Percentiles rank a stretch among this genome's conserved stretches.
These are phyloP conservation scores for Drosophila mimetica DNA, from an alignment of 2,888 invertebrate species.

Conservation along the genomic window DNA sequence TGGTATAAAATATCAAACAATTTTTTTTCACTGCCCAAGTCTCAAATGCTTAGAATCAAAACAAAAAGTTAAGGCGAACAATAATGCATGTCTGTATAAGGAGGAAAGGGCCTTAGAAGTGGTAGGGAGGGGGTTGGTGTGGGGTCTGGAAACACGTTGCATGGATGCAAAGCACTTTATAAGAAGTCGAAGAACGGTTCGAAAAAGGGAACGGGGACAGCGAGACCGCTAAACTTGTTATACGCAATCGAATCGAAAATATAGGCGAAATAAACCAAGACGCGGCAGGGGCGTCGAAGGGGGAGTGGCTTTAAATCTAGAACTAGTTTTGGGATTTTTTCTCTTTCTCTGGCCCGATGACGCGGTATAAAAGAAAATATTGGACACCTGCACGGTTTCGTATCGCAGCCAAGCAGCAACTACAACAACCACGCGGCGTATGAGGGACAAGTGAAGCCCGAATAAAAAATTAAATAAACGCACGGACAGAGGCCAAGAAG, in stretches of 20 bases:
- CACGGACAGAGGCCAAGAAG: conserved; percentile 37
- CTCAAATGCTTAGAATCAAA: conserved; percentile 53
- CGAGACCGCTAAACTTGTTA: conserved; percentile 74
- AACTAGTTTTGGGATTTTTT: conserved; percentile 68
- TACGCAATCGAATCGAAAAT: conserved; percentile 78
- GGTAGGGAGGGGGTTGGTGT: conserved; percentile 28
- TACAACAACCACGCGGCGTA: conserved; percentile 45
- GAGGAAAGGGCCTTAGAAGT: conserved; percentile 53
- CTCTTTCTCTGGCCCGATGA: conserved; percentile 58
- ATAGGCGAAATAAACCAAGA: conserved; percentile 70
- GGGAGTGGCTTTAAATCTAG: conserved; percentile 69
- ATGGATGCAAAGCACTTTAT: conserved; percentile 77
- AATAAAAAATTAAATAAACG: conserved; percentile 53
- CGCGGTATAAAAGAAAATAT: conserved; percentile 82
- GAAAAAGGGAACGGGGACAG: conserved; percentile 14
- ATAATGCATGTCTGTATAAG: conserved; percentile 27
- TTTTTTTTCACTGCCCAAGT: background rate
- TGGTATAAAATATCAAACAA: background rate
- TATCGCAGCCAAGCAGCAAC: conserved; percentile 64
- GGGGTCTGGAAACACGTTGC: conserved; percentile 56
- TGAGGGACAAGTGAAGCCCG: conserved; percentile 73
- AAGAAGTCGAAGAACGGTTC: conserved; percentile 26
- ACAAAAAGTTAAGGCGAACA: conserved; percentile 62
- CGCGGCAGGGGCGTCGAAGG: conserved; percentile 4
- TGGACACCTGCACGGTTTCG: conserved; percentile 82